Conservation (phyloP, 2,113 vertebrate species). For the Rhegmatorhina hoffmannsi region DNA sequence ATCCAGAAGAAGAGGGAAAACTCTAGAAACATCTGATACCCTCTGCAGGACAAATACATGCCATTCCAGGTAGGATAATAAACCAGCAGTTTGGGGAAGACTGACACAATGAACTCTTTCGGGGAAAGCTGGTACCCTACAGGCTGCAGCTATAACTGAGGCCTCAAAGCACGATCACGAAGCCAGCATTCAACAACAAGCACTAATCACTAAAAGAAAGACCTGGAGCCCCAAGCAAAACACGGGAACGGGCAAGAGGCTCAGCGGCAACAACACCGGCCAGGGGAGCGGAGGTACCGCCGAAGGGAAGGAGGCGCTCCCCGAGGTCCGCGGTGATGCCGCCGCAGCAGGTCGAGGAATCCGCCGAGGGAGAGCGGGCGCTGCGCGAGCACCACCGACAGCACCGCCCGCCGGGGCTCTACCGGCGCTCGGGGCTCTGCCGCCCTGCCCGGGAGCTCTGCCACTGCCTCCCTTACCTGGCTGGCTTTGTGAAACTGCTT, state of each 20-base stretch:
- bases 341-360: background rate
- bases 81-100: background rate
- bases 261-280: background rate
- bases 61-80: background rate
- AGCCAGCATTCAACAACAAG: background rate
- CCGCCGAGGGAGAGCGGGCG: background rate
- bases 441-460: background rate
- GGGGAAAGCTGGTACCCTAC: background rate
- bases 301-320: background rate
- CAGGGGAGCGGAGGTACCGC: background rate
- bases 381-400: background rate
- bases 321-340: background rate
- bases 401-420: background rate
- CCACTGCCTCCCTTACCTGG: constrained; percentile 76
- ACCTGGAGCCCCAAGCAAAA: background rate
- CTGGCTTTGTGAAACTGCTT: constrained; percentile 94
- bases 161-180: background rate
- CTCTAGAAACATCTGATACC: background rate
- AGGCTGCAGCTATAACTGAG: background rate
- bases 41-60: background rate
- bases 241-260: background rate
- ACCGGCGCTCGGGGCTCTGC: background rate
- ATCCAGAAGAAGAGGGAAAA: constrained; percentile 9
- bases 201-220: fast-evolving
- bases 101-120: background rate